Base-by-base conservation (phyloP, 2,113 vertebrate genomes). In the Myiopsitta monachus region DNA sequence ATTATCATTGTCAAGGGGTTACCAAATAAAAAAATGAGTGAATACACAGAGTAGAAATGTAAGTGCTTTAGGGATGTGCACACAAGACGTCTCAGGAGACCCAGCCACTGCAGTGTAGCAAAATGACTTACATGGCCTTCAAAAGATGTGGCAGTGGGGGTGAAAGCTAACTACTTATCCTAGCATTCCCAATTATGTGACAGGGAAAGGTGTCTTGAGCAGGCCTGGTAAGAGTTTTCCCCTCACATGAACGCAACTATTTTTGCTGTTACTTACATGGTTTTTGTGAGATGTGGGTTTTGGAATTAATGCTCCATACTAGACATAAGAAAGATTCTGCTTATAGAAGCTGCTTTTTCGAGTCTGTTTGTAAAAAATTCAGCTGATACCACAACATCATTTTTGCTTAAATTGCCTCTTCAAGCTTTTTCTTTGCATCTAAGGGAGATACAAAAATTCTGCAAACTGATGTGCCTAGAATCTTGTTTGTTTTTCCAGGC, bases 321-420 rank as follows among this genome's bases (percentile, higher is more conserved):
- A 36, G 28, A 54, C 6, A 4, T 27, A 55, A 63, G 26, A 47
- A 41, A 66, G 11, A 17, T 59, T 17, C 38, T 62, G 33, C 18
- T 47, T 66, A 14, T 46, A 47, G 64, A 78, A 87, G 55, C 43
- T 52, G 7, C 23, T 44, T 86, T 94, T 63, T 83, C 28, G 44
- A 72, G 38, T 24, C 24, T 69, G 6, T 80, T 2, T 76, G 26
- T 76, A 82, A 84, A 84, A 90, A 95, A 39, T 52, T 62, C 36
- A 73, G 70, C 87, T 66, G 87, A 47, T 85, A 19, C 4, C 10
- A 17, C 44, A 62, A 3, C 10, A 22, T 68, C 6, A 21, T 76
- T 94, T 95, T 43, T 85, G n/a, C 36, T 81, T 70, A 31, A 88
- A 28, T n/a, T 82, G 73, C 64, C 30, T 89, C 87, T 79, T 87